phyloP scores from a whole-genome alignment of 2,888 invertebrate species.

The Drosophila fulvimacula region DNA sequence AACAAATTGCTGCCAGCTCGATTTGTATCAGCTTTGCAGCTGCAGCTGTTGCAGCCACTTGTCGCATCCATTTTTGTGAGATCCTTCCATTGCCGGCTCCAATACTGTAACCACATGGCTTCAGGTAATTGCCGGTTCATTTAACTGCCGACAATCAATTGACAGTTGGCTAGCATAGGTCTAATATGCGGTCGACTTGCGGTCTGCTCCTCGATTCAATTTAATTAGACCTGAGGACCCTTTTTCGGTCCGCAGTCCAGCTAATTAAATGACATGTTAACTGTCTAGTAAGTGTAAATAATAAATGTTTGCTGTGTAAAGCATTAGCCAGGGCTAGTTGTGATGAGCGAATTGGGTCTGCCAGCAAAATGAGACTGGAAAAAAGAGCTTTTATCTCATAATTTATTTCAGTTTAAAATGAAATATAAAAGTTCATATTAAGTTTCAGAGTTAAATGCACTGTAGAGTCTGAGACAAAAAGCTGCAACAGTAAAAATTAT shows the following conservation, averaged over 20 bases:
- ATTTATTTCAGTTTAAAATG: too few species aligned
- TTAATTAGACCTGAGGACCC: conserved; percentile 11
- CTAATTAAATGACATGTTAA: conserved; percentile 6
- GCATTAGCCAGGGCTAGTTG: not conserved
- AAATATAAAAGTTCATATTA: too few species aligned
- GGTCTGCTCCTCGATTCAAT: not conserved
- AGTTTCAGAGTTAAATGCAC: too few species aligned
- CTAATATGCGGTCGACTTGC: conserved; percentile 19
- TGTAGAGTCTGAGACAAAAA: too few species aligned
- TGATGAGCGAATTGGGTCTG: not conserved
- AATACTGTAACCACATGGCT: conserved; percentile 61
- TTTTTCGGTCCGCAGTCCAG: not conserved
- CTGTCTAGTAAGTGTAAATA: conserved; percentile 7
- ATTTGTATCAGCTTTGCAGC: conserved; percentile 46
- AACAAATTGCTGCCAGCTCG: conserved; percentile 66
- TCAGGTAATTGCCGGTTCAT: conserved; percentile 72
- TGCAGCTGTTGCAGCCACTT: conserved; percentile 35
- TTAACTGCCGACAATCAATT: conserved; percentile 70
- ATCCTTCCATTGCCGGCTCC: conserved; percentile 28
- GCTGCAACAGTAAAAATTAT: too few species aligned
- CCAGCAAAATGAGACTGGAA: too few species aligned
- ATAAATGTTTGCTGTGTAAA: not conserved
- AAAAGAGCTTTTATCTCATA: too few species aligned
- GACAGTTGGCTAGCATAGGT: conserved; percentile 53
- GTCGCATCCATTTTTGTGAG: conserved; percentile 29